These are phyloP conservation scores for Ectropis grisescens DNA, from an alignment of 1,140 invertebrate species.

Conservation along the genomic window DNA sequence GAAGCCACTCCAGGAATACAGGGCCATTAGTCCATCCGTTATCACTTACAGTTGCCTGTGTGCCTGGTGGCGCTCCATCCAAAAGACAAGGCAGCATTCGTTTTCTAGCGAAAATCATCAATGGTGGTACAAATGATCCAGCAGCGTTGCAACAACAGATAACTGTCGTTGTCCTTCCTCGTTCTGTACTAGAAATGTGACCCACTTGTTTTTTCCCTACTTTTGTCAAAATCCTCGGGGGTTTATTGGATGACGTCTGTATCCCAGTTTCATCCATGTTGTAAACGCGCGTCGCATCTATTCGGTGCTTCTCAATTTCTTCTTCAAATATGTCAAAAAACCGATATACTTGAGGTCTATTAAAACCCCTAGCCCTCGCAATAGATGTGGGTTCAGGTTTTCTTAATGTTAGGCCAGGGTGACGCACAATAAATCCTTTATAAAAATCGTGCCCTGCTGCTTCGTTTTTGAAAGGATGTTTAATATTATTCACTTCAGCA, in stretches of 20 bases:
- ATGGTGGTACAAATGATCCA: constrained; percentile 29
- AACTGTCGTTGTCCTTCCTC: constrained; percentile 27
- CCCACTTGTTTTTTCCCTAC: constrained; percentile 31
- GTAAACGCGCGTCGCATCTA: background rate
- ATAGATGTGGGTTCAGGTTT: no score
- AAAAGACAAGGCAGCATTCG: constrained; percentile 21
- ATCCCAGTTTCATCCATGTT: constrained; percentile 35
- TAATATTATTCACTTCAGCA: no score
- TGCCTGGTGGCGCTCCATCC: constrained; percentile 17
- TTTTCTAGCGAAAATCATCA: constrained; percentile 21
- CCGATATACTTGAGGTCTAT: no score
- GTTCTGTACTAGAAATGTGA: constrained; percentile 27
- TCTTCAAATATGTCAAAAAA: no score
- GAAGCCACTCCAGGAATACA: constrained; percentile 21
- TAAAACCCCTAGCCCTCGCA: no score
- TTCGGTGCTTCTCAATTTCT: no score
- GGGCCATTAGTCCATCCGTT: constrained; percentile 21
- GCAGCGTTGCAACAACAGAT: constrained; percentile 30
- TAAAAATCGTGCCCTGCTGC: no score
- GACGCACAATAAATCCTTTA: no score
- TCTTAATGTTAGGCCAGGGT: no score
- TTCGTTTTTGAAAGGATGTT: no score
- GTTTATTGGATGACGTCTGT: constrained; percentile 19
- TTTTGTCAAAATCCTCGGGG: constrained; percentile 24
- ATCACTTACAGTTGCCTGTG: constrained; percentile 20